Evolutionary conservation across 2,113 vertebrate genomes (phyloP), one percentile per base, ranked within the genome.

Genomic region (Candoia aspera): DNA sequence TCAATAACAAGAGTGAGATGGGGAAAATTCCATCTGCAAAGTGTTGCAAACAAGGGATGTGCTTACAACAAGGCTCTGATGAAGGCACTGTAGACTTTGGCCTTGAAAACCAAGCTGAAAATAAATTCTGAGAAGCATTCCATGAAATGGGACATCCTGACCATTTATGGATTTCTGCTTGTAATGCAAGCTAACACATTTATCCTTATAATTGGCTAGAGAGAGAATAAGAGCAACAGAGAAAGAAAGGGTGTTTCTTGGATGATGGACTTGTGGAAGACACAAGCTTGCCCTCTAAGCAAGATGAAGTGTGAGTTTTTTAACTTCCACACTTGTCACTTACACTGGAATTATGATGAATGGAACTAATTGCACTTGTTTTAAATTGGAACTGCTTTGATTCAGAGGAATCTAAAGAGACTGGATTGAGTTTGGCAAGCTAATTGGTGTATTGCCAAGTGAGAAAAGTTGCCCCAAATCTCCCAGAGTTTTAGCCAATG

Each of bases 361-460:
- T 94, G 94, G 93, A 54, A 95, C 92, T 96, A 95, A 95, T 95
- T 95, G 95, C 94, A 93, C 90, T 13, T 92, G 55, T 88, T 93
- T 94, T 94, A 89, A 95, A 86, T 95, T 90, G 91, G 90, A 90
- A 88, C 64, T 37, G 85, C 8, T 5, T 68, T 55, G 55, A 87
- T 91, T 94, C 60, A 9, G 91, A 58, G 91, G 46, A 1, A 87
- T 90, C 92, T 53, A 95, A 88, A 24, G 62, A 90, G 73, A 0
- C 73, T 89, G 21, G 4, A 33, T 83, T 93, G 37, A 58, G 55
- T 21, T 93, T 91, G 8, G n/a, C 33, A 29, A 93, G 6, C 12
- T 54, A 17, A 64, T 23, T 13, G 6, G 54, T 93, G 87, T 91
- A 57, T 86, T 11, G 15, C 73, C 90, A 84, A 94, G 92, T 60